Base-by-base conservation (phyloP, 2,113 vertebrate genomes). In the Megaceryle torquata region DNA sequence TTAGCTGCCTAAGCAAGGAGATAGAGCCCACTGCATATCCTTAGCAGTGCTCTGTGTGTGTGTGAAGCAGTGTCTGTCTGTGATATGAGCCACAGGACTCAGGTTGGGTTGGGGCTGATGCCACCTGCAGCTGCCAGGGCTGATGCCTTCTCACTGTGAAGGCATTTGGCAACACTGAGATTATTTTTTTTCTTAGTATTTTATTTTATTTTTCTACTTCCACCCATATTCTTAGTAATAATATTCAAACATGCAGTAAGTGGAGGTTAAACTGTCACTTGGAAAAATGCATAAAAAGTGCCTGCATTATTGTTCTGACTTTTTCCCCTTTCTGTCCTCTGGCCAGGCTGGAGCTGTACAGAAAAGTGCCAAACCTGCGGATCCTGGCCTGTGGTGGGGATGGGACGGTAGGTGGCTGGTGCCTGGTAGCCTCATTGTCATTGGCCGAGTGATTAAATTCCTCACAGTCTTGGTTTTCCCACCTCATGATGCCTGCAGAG, bases 371-470 rank as follows among this genome's bases (percentile, higher is more conserved):
- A 89, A 98, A 98, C 93, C 97, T 98, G 81, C 96, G 98, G 82
- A 98, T 98, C 91, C 96, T 98, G 89, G 98, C 98, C 64, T 98
- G 98, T 3, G 98, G 98, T 1, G 98, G 98, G 29, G 98, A 98
- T n/a, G 98, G 98, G 96, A 98, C 98, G 96, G 98, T 98, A 98
- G 84, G 98, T 98, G 72, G 5, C 37, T 0, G 1, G 10, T 0
- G 4, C 29, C 26, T 56, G 60, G 56, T 37, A 81, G 28, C 37
- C n/a, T n/a, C 0, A 1, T 35, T 16, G 16, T 46, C 59, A 41
- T 76, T 1, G 2, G 4, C 4, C 31, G 44, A 46, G 15, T 25
- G 19, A 51, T 48, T 69, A 33, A 77, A 84, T 60, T 71, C 28
- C 17, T 83, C 14, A 4, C 10, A 39, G 15, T 20, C 65, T 13